Conservation (phyloP, 2,797 vertebrate genomes). For the Lycodopsis pacificus region DNA sequence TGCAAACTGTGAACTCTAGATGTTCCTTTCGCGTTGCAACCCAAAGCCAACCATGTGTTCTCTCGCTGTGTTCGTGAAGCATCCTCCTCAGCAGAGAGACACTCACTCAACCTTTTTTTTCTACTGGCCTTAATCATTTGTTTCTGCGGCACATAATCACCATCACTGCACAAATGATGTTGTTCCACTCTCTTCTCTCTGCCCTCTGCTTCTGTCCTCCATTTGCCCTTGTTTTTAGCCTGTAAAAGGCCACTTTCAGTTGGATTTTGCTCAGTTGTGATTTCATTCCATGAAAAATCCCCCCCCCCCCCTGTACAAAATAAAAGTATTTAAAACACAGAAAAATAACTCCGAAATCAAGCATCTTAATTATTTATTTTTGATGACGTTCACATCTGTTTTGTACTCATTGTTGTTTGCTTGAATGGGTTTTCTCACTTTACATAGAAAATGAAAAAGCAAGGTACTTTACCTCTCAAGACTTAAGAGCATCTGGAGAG, state of each 20-base stretch:
- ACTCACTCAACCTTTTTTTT: slow-evolving; percentile 34
- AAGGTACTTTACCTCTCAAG: slow-evolving; percentile 54
- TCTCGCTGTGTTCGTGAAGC: not conserved
- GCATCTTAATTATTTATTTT: slow-evolving; percentile 55
- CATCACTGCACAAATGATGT: slow-evolving; percentile 60
- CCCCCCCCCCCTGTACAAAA: not conserved
- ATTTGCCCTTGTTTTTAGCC: slow-evolving; percentile 49
- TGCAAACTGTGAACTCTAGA: slow-evolving; percentile 63
- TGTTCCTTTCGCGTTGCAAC: slow-evolving; percentile 28
- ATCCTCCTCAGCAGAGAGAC: slow-evolving; percentile 40
- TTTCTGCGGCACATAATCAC: slow-evolving; percentile 64
- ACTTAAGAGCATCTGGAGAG: slow-evolving; percentile 13
- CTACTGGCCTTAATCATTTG: slow-evolving; percentile 56
- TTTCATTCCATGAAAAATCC: slow-evolving; percentile 51
- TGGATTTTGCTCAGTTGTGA: slow-evolving; percentile 50
- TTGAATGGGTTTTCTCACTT: slow-evolving; percentile 49
- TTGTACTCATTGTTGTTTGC: slow-evolving; percentile 50
- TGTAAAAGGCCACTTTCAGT: slow-evolving; percentile 67
- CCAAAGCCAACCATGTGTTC: slow-evolving; percentile 39
- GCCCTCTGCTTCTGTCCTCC: slow-evolving; percentile 42
- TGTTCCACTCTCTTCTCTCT: slow-evolving; percentile 50
- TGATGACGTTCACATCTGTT: slow-evolving; percentile 49
- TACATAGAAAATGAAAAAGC: slow-evolving; percentile 49
- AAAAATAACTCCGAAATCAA: slow-evolving; percentile 42
- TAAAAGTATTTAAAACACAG: not conserved